Conservation (phyloP, 2,888 invertebrate genomes). For the Eulithis prunata region DNA sequence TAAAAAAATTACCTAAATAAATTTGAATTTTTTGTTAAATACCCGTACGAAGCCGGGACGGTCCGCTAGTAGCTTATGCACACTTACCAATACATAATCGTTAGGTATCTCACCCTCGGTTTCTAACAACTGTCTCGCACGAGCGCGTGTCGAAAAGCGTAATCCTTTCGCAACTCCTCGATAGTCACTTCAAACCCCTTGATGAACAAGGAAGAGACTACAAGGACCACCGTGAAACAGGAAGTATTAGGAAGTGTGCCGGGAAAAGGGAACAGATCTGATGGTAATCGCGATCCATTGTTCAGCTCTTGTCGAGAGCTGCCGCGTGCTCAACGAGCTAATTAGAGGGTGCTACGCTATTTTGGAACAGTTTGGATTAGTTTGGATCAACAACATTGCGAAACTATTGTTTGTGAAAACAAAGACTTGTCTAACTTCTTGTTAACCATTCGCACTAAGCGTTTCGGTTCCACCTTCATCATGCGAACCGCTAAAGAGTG, state of each 20-base stretch:
- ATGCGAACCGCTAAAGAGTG: too few species aligned
- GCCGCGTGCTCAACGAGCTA: conserved; percentile 31
- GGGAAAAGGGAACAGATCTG: conserved; percentile 28
- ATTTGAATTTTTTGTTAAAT: too few species aligned
- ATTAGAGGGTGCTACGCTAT: conserved; percentile 13
- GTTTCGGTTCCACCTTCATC: too few species aligned
- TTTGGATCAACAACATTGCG: not conserved
- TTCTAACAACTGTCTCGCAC: too few species aligned
- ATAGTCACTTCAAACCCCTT: conserved; percentile 8
- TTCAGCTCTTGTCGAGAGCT: conserved; percentile 30
- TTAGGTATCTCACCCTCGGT: too few species aligned
- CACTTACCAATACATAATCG: too few species aligned
- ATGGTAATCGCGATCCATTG: conserved; percentile 31
- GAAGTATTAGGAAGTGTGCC: conserved; percentile 33
- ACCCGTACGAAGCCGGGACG: too few species aligned
- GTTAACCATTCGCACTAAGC: too few species aligned
- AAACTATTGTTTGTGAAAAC: not conserved
- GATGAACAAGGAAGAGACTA: conserved; percentile 11
- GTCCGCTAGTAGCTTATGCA: too few species aligned
- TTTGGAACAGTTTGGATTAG: conserved; percentile 5
- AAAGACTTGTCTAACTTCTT: not conserved
- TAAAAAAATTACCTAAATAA: too few species aligned
- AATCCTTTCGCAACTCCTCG: conserved; percentile 8
- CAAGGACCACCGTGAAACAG: conserved; percentile 33
- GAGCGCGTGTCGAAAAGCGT: conserved; percentile 1